These are phyloP conservation scores for Dicyrtoma fusca DNA, from an alignment of 2,888 invertebrate species.

Conservation along the genomic window DNA sequence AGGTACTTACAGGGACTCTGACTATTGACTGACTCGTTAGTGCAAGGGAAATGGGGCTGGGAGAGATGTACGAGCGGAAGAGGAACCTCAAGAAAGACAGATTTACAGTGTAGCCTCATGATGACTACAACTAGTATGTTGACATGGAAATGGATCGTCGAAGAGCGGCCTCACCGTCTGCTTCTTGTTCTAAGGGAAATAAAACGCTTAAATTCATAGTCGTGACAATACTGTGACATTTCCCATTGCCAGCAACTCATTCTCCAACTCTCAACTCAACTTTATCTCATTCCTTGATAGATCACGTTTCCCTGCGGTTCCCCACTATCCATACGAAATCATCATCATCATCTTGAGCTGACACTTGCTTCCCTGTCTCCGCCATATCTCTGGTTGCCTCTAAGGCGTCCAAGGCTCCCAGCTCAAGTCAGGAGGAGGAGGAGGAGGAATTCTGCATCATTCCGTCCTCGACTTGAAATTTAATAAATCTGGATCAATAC, in stretches of 20 bases:
- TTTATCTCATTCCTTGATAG: constrained; percentile 23
- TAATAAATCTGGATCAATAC: too few species aligned
- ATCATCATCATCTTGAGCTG: background rate
- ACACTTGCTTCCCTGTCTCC: background rate
- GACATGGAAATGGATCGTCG: background rate
- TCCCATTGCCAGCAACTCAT: constrained; percentile 1
- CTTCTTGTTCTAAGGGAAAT: background rate
- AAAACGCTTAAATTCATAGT: constrained; percentile 16
- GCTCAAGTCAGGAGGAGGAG: too few species aligned
- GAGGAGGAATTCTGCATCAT: background rate
- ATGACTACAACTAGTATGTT: background rate
- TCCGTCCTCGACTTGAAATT: background rate
- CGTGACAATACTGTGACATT: constrained; percentile 11
- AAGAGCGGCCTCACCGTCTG: background rate
- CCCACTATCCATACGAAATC: background rate
- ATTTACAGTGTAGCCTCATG: too few species aligned
- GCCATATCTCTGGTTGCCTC: background rate
- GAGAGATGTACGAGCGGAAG: too few species aligned
- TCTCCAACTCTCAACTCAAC: background rate
- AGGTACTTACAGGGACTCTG: too few species aligned
- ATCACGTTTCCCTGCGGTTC: constrained; percentile 10
- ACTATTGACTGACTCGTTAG: too few species aligned
- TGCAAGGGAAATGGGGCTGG: too few species aligned
- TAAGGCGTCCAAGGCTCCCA: background rate
- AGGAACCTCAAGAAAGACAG: too few species aligned